Percentiles rank a stretch among this genome's conserved stretches.
Evolutionary conservation across 2,888 invertebrate species (phyloP).

Genomic region (Ophion obscuratus): DNA sequence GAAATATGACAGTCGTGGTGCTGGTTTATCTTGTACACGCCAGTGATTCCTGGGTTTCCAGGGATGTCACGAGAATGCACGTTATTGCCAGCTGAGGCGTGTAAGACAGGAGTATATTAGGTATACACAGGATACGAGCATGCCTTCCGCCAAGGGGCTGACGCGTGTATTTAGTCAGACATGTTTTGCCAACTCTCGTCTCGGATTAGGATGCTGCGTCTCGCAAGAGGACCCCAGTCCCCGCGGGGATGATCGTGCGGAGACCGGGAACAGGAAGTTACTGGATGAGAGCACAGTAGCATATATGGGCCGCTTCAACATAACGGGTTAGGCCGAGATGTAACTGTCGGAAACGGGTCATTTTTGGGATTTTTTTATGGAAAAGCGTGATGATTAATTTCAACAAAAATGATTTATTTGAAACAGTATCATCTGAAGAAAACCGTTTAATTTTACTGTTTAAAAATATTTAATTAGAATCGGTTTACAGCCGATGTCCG

Average conservation of each 20-base stretch:
- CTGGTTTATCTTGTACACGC: neutral
- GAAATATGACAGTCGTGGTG: constrained; percentile 16
- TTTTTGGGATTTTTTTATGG: too few species aligned
- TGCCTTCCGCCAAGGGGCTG: constrained; percentile 5
- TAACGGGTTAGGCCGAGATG: too few species aligned
- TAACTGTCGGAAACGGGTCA: too few species aligned
- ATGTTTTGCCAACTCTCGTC: constrained; percentile 54
- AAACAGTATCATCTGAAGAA: too few species aligned
- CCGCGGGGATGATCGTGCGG: constrained; percentile 26
- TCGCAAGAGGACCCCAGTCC: constrained; percentile 15
- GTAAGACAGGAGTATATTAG: constrained; percentile 43
- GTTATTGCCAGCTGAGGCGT: constrained; percentile 33
- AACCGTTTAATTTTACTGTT: too few species aligned
- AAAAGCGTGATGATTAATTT: too few species aligned
- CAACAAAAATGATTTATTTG: too few species aligned
- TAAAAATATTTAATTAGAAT: too few species aligned
- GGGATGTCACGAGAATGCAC: neutral
- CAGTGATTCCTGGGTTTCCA: neutral
- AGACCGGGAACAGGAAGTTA: neutral
- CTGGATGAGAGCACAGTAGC: neutral
- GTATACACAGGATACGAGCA: constrained; percentile 34
- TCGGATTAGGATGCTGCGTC: constrained; percentile 54
- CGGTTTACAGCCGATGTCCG: too few species aligned
- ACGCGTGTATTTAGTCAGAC: constrained; percentile 65
- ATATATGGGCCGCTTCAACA: too few species aligned